Percentiles rank a stretch among this genome's conserved stretches.
Conservation (phyloP, 2,888 invertebrate species). For the Emmelina monodactyla region DNA sequence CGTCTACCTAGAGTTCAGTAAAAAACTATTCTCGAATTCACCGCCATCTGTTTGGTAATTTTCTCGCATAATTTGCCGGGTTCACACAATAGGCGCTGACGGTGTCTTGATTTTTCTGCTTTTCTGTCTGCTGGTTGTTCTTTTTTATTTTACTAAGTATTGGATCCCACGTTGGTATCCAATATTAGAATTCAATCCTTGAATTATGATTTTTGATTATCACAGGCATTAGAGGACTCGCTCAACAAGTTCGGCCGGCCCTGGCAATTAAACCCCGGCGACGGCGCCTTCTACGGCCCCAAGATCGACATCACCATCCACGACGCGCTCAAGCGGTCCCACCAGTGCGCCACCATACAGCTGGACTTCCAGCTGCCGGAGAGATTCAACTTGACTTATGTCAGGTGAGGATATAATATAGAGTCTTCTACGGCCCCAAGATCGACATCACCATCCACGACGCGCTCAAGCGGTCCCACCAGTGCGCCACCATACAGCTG, state of each 20-base stretch:
- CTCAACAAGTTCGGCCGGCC: slow-evolving; percentile 84
- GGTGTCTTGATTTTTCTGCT: too few species aligned
- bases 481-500: slow-evolving; percentile 97
- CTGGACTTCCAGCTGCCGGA: slow-evolving; percentile 97
- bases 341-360: slow-evolving; percentile 98
- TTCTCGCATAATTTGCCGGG: too few species aligned
- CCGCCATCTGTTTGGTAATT: too few species aligned
- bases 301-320: slow-evolving; percentile 98
- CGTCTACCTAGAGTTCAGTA: too few species aligned
- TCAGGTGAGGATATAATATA: slow-evolving; percentile 53
- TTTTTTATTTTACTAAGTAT: too few species aligned
- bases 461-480: slow-evolving; percentile 87
- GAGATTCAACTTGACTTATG: slow-evolving; percentile 83
- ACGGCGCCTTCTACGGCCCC: slow-evolving; percentile 99
- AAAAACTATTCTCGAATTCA: too few species aligned
- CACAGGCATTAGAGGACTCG: slow-evolving; percentile 80
- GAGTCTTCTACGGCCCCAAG: slow-evolving; percentile 99
- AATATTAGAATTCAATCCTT: too few species aligned
- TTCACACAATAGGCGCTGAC: too few species aligned
- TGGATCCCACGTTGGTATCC: too few species aligned
- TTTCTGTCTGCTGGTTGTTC: too few species aligned
- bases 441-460: slow-evolving; percentile 97
- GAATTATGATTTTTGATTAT: too few species aligned
- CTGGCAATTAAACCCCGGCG: slow-evolving; percentile 92
- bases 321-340: slow-evolving; percentile 88